These are phyloP conservation scores for Triplophysa dalaica DNA, from an alignment of 2,113 vertebrate species.

Conservation along the genomic window DNA sequence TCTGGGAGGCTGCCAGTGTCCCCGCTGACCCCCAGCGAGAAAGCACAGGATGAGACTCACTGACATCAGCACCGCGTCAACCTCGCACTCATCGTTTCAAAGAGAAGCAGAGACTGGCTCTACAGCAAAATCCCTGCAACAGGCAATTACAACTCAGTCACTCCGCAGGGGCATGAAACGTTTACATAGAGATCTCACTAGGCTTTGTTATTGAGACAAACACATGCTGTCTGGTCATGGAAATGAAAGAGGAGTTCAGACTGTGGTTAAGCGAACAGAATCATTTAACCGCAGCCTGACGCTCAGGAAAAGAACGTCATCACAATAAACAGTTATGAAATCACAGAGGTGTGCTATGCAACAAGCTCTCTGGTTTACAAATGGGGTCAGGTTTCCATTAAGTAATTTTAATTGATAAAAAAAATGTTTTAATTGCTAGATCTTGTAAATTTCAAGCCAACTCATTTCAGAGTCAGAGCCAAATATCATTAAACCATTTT, in stretches of 20 bases:
- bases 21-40: constrained; percentile 1
- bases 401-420: background rate
- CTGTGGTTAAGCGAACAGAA: background rate
- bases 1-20: constrained; percentile 27
- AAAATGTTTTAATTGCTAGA: no score
- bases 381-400: background rate
- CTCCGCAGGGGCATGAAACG: constrained; percentile 9
- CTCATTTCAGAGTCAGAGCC: no score
- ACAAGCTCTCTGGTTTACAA: background rate
- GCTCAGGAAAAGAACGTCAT: background rate
- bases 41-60: constrained; percentile 9
- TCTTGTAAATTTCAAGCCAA: no score
- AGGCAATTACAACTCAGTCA: constrained; percentile 31
- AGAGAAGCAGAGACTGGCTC: background rate
- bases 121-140: background rate
- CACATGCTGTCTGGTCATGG: constrained; percentile 9
- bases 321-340: background rate
- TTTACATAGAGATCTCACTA: constrained; percentile 31
- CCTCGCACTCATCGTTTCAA: background rate
- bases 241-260: constrained; percentile 13
- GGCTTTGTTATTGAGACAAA: background rate
- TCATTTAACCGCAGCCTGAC: background rate
- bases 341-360: background rate
- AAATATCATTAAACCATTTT: no score
- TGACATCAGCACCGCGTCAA: constrained; percentile 27